Evolutionary conservation across 2,113 vertebrate species (phyloP), one percentile per base, ranked within the genome.

Genomic region (Paramisgurnus dabryanus): DNA sequence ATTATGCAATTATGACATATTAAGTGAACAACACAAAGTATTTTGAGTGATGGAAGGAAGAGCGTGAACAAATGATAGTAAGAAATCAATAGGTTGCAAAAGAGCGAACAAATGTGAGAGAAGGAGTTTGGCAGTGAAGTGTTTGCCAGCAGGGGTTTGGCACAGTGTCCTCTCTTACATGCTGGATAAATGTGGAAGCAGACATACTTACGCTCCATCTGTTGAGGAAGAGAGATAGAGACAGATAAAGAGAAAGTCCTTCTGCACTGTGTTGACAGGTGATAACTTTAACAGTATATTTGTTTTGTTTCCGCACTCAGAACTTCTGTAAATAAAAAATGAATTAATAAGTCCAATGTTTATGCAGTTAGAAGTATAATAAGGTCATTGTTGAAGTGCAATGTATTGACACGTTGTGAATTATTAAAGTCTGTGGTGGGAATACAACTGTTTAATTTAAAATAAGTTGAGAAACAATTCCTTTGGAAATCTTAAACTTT

Each of bases 131-230:
- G 61, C 57, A 64, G 74, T 17, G 74, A 78, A 67, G 58, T 78
- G 53, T 34, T 53, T 73, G 43, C 82, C 47, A 49, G 68, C 79
- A 84, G 79, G 68, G 73, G 67, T 84, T 78, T 84, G 67, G 6
- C 79, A 74, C 39, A 80, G 67, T 60, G 70, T 53, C 55, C 57
- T 71, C 61, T 27, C 69, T 76, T 72, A 58, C 64, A 80, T 61
- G 67, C 82, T 66, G 73, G 17, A 81, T 67, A 72, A 80, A 67
- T n/a, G 74, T 84, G 79, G 79, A 64, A 84, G 78, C 67, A 78
- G 61, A 67, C 82, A 72, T 47, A 72, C 67, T 78, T 78, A 81
- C 45, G 55, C 45, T 64, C 79, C 74, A 78, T 81, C 79, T 84
- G 79, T 64, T 84, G 73, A 80, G 50, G 27, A 34, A 63, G 67